Evolutionary conservation across 2,797 vertebrate genomes (phyloP).

Genomic region (Peromyscus aztecus): DNA sequence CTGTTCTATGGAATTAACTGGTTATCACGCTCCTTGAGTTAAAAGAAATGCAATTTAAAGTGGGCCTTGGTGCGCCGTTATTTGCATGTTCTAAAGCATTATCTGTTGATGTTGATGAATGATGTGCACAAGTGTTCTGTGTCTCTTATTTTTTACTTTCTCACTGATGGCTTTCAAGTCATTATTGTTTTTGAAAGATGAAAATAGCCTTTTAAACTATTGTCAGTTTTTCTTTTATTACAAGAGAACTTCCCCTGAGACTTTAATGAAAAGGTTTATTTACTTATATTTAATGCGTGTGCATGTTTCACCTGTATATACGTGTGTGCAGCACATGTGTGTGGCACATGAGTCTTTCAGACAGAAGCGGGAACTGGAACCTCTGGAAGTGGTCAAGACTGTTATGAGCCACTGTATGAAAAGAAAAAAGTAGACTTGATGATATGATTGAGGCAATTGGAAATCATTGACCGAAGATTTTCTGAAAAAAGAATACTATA

Average conservation of each 20-base stretch:
- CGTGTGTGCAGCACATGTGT: background rate
- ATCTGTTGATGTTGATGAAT: background rate
- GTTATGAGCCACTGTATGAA: background rate
- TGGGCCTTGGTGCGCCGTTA: background rate
- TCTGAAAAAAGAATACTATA: background rate
- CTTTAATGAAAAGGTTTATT: background rate
- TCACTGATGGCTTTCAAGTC: background rate
- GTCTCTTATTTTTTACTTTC: background rate
- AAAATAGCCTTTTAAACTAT: background rate
- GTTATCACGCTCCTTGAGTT: background rate
- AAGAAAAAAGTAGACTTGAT: background rate
- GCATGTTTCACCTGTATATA: background rate
- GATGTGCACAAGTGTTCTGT: background rate
- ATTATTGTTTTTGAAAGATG: background rate
- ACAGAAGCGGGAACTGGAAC: background rate
- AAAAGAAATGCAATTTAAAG: background rate
- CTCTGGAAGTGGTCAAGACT: background rate
- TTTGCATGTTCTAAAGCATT: background rate
- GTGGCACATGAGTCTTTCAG: background rate
- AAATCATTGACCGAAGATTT: background rate
- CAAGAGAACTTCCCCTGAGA: background rate
- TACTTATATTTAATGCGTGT: background rate
- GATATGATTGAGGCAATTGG: background rate
- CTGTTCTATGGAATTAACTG: background rate
- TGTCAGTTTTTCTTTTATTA: background rate